A percentile compares a stretch with the other conserved stretches of the same genome.
phyloP scores from a whole-genome alignment of 2,113 vertebrate genomes.

The Microtus richardsoni region DNA sequence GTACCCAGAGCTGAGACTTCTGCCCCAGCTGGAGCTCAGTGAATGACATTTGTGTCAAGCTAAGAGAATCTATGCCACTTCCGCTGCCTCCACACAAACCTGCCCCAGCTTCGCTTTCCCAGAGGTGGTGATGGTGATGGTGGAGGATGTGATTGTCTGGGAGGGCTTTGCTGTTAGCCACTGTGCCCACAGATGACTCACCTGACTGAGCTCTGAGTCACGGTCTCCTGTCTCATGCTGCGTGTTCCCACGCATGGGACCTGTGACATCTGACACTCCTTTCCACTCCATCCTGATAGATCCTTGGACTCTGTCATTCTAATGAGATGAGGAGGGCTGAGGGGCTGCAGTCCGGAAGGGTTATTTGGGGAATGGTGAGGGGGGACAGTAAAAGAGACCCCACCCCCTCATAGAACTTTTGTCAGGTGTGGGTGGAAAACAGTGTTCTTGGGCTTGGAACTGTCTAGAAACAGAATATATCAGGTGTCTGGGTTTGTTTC shows the following conservation, averaged over 20 bases:
- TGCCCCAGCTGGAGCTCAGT: conserved; percentile 23
- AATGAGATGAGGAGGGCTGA: not conserved
- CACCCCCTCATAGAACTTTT: not conserved
- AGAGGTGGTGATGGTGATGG: not conserved
- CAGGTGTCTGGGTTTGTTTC: conserved; percentile 28
- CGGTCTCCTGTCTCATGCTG: not conserved
- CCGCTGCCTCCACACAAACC: not conserved
- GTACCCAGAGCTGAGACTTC: not conserved
- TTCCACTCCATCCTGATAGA: not conserved
- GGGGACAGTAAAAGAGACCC: not conserved
- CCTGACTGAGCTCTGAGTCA: conserved; percentile 46
- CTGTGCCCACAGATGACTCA: not conserved
- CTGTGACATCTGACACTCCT: not conserved
- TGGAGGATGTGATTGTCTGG: not conserved
- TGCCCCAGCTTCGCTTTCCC: not conserved
- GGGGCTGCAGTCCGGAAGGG: not conserved
- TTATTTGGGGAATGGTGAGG: not conserved
- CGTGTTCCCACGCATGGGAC: not conserved
- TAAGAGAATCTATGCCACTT: not conserved
- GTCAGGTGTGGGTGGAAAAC: conserved; percentile 11
- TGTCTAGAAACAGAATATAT: not conserved
- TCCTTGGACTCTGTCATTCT: not conserved
- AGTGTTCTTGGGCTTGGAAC: not conserved
- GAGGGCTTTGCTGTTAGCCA: not conserved
- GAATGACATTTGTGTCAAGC: not conserved